phyloP scores from a whole-genome alignment of 1,140 invertebrate species.

The Zelostemma sp. region DNA sequence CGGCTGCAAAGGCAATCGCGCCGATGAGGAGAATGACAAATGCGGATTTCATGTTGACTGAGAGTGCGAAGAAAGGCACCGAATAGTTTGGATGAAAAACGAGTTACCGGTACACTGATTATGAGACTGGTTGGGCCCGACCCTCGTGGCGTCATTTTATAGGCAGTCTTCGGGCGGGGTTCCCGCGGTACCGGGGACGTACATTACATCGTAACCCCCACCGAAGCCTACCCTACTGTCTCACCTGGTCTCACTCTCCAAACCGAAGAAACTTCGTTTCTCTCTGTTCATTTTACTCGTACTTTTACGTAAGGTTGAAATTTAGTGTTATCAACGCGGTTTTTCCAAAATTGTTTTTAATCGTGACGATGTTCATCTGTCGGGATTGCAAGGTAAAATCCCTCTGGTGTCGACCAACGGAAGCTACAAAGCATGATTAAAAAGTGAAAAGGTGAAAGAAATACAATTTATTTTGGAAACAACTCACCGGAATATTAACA shows the following conservation, averaged over 20 bases:
- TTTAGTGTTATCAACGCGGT: too few relatives aligned
- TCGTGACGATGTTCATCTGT: too few relatives aligned
- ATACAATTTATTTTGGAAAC: too few relatives aligned
- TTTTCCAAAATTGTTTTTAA: too few relatives aligned
- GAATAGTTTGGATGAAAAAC: constrained; percentile 17
- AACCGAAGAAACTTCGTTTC: constrained; percentile 9
- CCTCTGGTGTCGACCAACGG: too few relatives aligned
- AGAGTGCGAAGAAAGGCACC: constrained; percentile 9
- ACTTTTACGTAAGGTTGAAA: too few relatives aligned
- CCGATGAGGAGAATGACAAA: constrained; percentile 70
- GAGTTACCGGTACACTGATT: constrained; percentile 55
- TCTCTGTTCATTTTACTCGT: too few relatives aligned
- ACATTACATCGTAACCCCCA: too few relatives aligned
- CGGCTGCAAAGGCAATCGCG: constrained; percentile 72
- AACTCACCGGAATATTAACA: too few relatives aligned
- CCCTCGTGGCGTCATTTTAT: constrained; percentile 63
- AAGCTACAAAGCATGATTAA: too few relatives aligned
- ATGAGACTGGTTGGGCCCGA: constrained; percentile 63
- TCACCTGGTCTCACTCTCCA: constrained; percentile 48
- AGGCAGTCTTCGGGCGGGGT: constrained; percentile 59
- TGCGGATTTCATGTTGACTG: constrained; percentile 58
- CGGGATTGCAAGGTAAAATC: too few relatives aligned
- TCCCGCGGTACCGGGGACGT: constrained; percentile 38
- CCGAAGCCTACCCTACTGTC: constrained; percentile 33
- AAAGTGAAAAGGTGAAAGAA: too few relatives aligned